phyloP scores from a whole-genome alignment of 64 coral and sea anemone species.

The Montipora sp. region DNA sequence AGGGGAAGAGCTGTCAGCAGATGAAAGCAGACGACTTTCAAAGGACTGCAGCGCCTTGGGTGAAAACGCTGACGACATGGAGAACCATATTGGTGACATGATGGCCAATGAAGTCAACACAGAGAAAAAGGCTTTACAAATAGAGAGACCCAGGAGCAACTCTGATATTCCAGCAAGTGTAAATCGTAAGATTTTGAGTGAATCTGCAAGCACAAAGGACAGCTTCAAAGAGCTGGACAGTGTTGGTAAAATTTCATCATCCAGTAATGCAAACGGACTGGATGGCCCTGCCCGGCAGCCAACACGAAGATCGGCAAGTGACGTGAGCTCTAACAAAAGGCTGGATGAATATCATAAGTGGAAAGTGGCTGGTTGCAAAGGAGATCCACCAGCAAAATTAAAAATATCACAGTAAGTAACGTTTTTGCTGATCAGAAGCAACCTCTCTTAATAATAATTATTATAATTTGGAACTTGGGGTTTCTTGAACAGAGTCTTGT shows the following conservation, averaged over 20 bases:
- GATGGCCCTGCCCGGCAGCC: not conserved
- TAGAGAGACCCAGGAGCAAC: constrained; percentile 40
- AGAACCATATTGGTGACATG: not conserved
- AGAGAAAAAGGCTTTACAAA: not conserved
- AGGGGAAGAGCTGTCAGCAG: constrained; percentile 29
- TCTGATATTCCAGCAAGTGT: not conserved
- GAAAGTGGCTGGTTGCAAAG: constrained; percentile 83
- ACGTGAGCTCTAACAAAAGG: not conserved
- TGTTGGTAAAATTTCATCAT: not conserved
- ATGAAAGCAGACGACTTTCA: not conserved
- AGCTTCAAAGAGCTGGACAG: not conserved
- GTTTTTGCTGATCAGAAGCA: not conserved
- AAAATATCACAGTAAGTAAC: constrained; percentile 93
- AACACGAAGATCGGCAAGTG: constrained; percentile 6
- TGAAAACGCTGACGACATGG: not conserved
- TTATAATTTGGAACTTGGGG: no score
- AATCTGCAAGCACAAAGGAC: constrained; percentile 14
- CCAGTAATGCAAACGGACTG: constrained; percentile 34
- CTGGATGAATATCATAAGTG: constrained; percentile 90
- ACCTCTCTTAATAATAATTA: not conserved
- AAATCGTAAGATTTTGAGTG: not conserved
- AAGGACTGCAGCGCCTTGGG: not conserved
- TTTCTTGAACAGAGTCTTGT: no score
- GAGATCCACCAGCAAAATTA: constrained; percentile 82
- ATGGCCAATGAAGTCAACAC: not conserved